Percentiles rank a stretch among this genome's conserved stretches.
Evolutionary conservation across 2,113 vertebrate genomes (phyloP).

Genomic region (Talpa occidentalis): DNA sequence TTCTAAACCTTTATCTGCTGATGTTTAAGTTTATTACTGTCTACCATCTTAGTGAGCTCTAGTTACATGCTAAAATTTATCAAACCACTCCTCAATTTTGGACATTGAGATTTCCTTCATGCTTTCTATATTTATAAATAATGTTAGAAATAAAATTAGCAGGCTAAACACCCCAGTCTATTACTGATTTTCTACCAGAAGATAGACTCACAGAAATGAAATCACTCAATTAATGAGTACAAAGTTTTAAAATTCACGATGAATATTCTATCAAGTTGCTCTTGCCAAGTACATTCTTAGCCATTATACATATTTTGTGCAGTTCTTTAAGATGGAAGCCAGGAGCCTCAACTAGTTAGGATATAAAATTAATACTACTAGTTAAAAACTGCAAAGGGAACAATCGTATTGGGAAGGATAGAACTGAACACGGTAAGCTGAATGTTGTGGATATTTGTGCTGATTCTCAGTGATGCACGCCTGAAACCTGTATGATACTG

Average conservation of each 20-base stretch:
- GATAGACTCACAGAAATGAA: not conserved
- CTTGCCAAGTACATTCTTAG: not conserved
- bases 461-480: too few relatives aligned
- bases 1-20: not conserved
- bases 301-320: not conserved
- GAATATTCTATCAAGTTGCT: not conserved
- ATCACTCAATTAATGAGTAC: not conserved
- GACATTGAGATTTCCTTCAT: not conserved
- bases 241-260: not conserved
- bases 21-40: not conserved
- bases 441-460: too few relatives aligned
- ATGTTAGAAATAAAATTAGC: not conserved
- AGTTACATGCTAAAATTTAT: not conserved
- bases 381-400: not conserved
- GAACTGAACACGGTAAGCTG: too few relatives aligned
- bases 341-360: constrained; percentile 10
- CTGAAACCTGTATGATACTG: too few relatives aligned
- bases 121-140: not conserved
- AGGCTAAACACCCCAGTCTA: not conserved
- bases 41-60: not conserved
- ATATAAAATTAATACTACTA: not conserved
- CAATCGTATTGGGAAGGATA: too few relatives aligned
- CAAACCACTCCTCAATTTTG: not conserved
- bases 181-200: not conserved
- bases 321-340: constrained; percentile 4